These are phyloP conservation scores for Yponomeuta sedellus DNA, from an alignment of 2,888 invertebrate species.

Conservation along the genomic window DNA sequence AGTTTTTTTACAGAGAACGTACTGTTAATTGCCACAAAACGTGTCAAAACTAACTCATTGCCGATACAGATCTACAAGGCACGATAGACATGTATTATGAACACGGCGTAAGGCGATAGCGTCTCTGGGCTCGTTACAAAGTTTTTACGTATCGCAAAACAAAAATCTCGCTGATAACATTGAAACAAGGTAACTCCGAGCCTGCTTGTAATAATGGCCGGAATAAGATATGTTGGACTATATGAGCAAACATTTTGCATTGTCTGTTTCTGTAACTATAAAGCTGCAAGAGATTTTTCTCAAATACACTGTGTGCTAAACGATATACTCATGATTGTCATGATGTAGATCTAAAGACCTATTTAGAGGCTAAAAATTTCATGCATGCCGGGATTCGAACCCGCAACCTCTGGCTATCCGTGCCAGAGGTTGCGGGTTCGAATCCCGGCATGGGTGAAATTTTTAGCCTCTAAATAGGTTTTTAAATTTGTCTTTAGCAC, in stretches of 20 bases:
- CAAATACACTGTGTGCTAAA: too few species aligned
- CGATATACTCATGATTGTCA: too few species aligned
- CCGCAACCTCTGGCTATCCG: too few species aligned
- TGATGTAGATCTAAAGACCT: too few species aligned
- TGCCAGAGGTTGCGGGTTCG: too few species aligned
- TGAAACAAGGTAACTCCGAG: slow-evolving; percentile 70
- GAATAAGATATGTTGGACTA: slow-evolving; percentile 33
- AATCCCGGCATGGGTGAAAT: too few species aligned
- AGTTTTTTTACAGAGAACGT: slow-evolving; percentile 16
- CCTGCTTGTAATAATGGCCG: slow-evolving; percentile 58
- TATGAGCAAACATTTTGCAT: slow-evolving; percentile 2
- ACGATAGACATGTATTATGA: slow-evolving; percentile 14
- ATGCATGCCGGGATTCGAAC: too few species aligned
- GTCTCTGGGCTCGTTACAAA: slow-evolving; percentile 11
- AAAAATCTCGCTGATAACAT: slow-evolving; percentile 65
- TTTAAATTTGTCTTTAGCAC: too few species aligned
- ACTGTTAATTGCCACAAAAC: slow-evolving; percentile 29
- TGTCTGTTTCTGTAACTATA: neutral
- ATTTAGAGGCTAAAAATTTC: too few species aligned
- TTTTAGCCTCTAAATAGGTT: too few species aligned
- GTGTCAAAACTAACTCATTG: slow-evolving; percentile 37
- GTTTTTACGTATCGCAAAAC: slow-evolving; percentile 51
- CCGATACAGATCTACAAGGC: slow-evolving; percentile 11
- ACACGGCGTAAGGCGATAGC: slow-evolving; percentile 9
- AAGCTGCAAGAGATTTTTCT: neutral